These are phyloP conservation scores for Amphiduros pacificus DNA, from an alignment of 2,888 invertebrate species.

Conservation along the genomic window DNA sequence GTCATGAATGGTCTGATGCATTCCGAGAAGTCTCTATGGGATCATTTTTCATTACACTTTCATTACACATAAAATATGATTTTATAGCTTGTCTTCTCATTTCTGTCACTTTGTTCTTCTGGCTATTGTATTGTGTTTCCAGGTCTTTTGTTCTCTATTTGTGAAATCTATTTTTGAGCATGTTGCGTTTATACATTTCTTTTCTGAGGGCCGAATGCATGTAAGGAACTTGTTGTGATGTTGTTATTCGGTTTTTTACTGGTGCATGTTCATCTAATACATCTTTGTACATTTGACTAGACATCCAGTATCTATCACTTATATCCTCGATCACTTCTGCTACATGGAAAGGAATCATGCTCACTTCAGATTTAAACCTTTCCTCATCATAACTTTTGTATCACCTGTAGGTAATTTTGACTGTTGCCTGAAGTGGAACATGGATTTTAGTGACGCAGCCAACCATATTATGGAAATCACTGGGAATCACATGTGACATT, in stretches of 20 bases:
- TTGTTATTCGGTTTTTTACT: background rate
- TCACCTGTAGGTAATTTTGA: background rate
- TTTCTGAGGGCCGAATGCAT: background rate
- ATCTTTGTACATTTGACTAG: background rate
- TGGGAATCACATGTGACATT: background rate
- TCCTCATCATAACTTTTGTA: background rate
- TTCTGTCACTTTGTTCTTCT: background rate
- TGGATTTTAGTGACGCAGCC: background rate
- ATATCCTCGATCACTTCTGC: background rate
- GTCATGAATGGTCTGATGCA: too few relatives aligned
- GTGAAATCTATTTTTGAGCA: background rate
- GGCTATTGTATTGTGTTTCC: too few relatives aligned
- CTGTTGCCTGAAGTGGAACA: background rate
- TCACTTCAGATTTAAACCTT: background rate
- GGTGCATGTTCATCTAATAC: background rate
- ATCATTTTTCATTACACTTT: background rate
- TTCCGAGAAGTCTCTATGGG: background rate
- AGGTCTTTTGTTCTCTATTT: too few relatives aligned
- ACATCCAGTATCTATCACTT: background rate
- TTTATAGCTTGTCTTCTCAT: background rate
- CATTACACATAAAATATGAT: background rate
- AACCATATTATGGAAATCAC: background rate
- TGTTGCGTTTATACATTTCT: background rate
- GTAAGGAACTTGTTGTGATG: background rate
- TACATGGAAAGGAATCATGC: background rate